phyloP scores from a whole-genome alignment of 2,113 vertebrate species.

The Okapia johnstoni region DNA sequence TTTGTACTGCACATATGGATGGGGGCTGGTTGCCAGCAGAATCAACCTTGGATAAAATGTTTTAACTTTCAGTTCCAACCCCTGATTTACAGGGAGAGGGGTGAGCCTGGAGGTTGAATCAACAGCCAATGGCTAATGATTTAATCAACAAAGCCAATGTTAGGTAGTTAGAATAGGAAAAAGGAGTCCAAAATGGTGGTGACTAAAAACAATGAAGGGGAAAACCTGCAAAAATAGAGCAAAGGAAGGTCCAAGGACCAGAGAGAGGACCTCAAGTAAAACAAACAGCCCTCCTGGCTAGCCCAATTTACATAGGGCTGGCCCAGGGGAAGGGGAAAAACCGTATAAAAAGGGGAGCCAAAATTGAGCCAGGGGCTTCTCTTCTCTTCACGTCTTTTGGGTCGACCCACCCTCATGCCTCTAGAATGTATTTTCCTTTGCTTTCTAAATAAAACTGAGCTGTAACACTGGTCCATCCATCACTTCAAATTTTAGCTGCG shows the following conservation, averaged over 20 bases:
- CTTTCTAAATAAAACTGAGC: background rate
- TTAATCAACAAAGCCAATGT: background rate
- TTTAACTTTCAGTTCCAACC: background rate
- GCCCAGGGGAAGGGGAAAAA: background rate
- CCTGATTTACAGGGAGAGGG: background rate
- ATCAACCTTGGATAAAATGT: background rate
- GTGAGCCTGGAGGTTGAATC: background rate
- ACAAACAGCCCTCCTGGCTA: background rate
- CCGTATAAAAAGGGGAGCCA: background rate
- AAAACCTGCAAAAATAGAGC: background rate
- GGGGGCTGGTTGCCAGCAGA: background rate
- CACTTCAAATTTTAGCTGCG: background rate
- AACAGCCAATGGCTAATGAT: background rate
- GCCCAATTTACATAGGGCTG: background rate
- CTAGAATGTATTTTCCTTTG: background rate
- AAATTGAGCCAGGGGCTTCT: background rate
- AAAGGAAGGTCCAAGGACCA: background rate
- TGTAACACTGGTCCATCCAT: background rate
- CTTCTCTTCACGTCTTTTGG: background rate
- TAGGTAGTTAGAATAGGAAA: background rate
- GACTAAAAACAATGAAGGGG: background rate
- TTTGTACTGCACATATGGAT: background rate
- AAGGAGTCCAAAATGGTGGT: background rate
- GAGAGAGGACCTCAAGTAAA: background rate
- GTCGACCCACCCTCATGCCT: accelerated